Evolutionary conservation across 2,797 vertebrate genomes (phyloP), one percentile per base, ranked within the genome.

Genomic region (Xiphorhynchus erythropygius): DNA sequence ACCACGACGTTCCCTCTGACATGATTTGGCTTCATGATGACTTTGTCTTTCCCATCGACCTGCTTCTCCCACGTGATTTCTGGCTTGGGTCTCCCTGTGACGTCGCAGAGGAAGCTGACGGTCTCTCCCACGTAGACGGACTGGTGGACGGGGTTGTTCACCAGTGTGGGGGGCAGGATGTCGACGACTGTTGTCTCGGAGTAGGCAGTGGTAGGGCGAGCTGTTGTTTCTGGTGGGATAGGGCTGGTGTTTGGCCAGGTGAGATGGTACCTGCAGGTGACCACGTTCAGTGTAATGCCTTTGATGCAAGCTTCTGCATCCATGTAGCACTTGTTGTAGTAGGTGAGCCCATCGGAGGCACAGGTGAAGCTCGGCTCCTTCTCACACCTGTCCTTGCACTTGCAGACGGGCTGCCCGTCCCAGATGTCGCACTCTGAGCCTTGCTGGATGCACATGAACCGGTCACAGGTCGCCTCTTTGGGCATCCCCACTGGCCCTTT

Each of bases 271-370:
- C 98, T 98, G 87, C 97, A 99, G 73, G 98, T 99, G 97, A 99
- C 99, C 27, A 99, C 98, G 0, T 98, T 97, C 85, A 98, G 96
- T 1, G 98, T 98, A 94, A 99, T 98, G 84, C 99, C 99, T 96
- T 99, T 99, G 94, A 99, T 98, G 93, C 99, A 99, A 88, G 99
- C 99, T 96, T 99, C 99, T 0, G 99, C 99, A 7, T 99, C 99
- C 99, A 99, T 99, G 98, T 99, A 99, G 97, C 99, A 99, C 97
- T 99, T 99, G 97, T 99, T 99, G 94, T 99, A 99, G 96, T 99
- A 99, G 46, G 99, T 99, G 98, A 99, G 99, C 86, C 99, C 99
- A 0, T 99, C 99, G 0, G 99, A 99, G n/a, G 99, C 99, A 1
- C 99, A 99, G 13, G 99, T 99, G 95, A 99, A 99, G 94, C 98